Percentiles rank a stretch among this genome's conserved stretches.
phyloP scores from a whole-genome alignment of 1,140 invertebrate species.

The Acromyrmex echinatior region DNA sequence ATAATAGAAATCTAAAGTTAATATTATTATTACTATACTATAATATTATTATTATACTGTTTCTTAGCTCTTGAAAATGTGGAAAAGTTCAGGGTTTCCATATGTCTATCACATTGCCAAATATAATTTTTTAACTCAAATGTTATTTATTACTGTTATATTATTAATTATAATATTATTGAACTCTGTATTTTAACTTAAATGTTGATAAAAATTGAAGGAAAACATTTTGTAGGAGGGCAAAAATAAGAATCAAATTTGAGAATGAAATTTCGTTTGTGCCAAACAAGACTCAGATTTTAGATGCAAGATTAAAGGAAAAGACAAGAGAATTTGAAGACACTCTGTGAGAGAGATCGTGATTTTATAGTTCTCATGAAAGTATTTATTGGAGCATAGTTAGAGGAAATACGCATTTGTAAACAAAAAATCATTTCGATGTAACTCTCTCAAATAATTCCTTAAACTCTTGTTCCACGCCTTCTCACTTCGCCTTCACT shows the following conservation, averaged over 20 bases:
- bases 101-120: no score
- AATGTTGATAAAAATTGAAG: no score
- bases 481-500: neutral
- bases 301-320: neutral
- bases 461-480: neutral
- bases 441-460: conserved; percentile 41
- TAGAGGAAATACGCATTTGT: conserved; percentile 28
- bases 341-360: neutral
- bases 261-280: no score
- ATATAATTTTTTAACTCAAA: no score
- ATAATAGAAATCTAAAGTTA: neutral
- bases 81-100: no score
- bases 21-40: neutral
- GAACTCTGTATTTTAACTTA: no score
- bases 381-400: conserved; percentile 46
- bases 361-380: conserved; percentile 19
- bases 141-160: no score
- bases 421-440: conserved; percentile 58
- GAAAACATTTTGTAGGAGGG: no score
- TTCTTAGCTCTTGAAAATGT: no score
- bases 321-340: neutral
- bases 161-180: no score
- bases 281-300: no score
- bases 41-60: neutral
- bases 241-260: no score